These are phyloP conservation scores for Irena cyanogastra DNA, from an alignment of 2,113 vertebrate genomes.

Conservation along the genomic window DNA sequence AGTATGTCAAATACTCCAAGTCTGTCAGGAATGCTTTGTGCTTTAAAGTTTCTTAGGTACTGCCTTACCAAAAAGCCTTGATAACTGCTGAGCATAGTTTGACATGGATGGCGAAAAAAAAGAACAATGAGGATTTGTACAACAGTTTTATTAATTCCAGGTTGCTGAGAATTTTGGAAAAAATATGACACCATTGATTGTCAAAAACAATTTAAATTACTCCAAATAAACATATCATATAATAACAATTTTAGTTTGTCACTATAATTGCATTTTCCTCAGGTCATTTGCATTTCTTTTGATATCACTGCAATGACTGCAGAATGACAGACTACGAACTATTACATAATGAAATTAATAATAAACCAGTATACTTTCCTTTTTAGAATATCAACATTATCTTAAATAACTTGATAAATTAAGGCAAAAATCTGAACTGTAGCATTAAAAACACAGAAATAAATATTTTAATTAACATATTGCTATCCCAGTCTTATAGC, in stretches of 20 bases:
- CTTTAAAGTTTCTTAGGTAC: background rate
- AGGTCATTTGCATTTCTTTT: background rate
- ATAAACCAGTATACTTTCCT: background rate
- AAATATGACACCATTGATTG: background rate
- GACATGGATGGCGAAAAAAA: background rate
- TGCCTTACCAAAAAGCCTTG: background rate
- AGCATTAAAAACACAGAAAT: background rate
- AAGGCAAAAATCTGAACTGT: background rate
- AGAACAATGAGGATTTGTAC: background rate
- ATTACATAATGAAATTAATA: background rate
- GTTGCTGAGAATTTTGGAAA: background rate
- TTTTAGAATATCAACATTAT: background rate
- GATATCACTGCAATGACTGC: background rate
- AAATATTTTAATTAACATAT: background rate
- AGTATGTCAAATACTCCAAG: background rate
- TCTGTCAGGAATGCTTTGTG: background rate
- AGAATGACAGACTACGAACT: background rate
- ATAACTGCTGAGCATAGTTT: background rate
- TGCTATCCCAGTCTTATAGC: background rate
- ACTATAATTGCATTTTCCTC: background rate
- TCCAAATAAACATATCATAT: background rate
- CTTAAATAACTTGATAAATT: background rate
- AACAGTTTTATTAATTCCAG: background rate
- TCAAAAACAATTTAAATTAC: background rate
- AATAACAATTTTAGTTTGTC: background rate